These are phyloP conservation scores for Liasis olivaceus DNA, from an alignment of 2,797 vertebrate species.

Conservation along the genomic window DNA sequence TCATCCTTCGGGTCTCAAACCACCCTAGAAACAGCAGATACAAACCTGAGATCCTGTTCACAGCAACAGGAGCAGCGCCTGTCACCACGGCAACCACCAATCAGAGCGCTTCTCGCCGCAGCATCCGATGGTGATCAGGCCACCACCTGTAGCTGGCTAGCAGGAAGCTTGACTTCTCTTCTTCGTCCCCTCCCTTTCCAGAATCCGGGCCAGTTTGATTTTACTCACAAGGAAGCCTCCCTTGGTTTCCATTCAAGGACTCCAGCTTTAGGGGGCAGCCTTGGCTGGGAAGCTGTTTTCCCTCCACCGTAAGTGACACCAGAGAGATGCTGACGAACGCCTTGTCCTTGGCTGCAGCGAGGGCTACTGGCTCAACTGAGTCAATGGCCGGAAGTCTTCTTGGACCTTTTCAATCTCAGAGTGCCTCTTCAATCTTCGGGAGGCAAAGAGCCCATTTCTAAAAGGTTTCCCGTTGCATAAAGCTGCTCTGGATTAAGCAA, in stretches of 20 bases:
- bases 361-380: background rate
- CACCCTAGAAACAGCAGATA: conserved; percentile 12
- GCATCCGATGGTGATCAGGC: background rate
- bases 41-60: conserved; percentile 1
- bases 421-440: background rate
- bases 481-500: background rate
- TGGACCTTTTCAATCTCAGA: background rate
- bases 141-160: conserved; percentile 34
- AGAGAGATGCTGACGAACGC: background rate
- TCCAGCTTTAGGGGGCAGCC: background rate
- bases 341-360: background rate
- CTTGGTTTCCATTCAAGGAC: background rate
- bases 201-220: background rate
- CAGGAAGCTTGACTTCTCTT: background rate
- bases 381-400: no score
- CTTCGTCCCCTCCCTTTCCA: no score
- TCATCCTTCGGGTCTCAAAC: background rate
- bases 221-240: background rate
- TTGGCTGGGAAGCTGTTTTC: background rate
- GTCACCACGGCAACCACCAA: conserved; percentile 37
- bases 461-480: background rate
- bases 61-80: conserved; percentile 14
- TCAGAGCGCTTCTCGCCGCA: background rate
- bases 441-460: background rate
- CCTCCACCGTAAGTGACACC: background rate